Evolutionary conservation across 30 jellyfish, hydroid and myxozoan genomes (phyloP).

Genomic region (Mastigias papua): DNA sequence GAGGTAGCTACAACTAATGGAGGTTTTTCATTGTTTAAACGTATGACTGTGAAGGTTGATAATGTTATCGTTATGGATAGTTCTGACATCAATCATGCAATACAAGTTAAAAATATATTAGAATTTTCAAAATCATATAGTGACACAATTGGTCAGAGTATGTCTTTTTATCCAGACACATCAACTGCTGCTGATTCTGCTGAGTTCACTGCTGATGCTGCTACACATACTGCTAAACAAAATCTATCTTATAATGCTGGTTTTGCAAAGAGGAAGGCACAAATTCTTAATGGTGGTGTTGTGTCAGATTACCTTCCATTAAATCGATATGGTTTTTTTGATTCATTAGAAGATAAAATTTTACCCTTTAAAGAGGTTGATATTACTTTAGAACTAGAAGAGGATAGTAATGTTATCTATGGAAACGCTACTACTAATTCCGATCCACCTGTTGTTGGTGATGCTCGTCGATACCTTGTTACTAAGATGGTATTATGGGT

Average conservation of each 20-base stretch:
- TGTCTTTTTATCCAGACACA: slow-evolving; percentile 41
- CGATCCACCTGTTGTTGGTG: neutral
- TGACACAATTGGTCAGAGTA: slow-evolving; percentile 26
- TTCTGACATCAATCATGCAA: slow-evolving; percentile 21
- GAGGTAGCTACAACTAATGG: neutral
- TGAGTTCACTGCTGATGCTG: neutral
- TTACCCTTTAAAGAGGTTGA: neutral
- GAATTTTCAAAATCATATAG: slow-evolving; percentile 45
- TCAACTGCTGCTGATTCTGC: neutral
- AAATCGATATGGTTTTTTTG: slow-evolving; percentile 15
- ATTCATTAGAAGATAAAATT: too few species aligned
- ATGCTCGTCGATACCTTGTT: neutral
- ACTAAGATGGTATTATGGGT: neutral
- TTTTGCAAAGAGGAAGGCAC: slow-evolving; percentile 52
- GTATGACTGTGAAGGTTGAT: too few species aligned
- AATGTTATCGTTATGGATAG: neutral
- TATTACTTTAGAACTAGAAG: neutral
- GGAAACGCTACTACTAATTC: neutral
- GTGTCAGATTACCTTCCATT: slow-evolving; percentile 9
- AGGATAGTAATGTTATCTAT: neutral
- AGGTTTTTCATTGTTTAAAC: neutral
- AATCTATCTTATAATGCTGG: neutral
- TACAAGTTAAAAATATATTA: slow-evolving; percentile 20
- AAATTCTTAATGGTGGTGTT: slow-evolving; percentile 21
- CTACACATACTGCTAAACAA: neutral